Base-by-base conservation (phyloP, 92 coral and sea anemone species). In the Phenganax marumi region DNA sequence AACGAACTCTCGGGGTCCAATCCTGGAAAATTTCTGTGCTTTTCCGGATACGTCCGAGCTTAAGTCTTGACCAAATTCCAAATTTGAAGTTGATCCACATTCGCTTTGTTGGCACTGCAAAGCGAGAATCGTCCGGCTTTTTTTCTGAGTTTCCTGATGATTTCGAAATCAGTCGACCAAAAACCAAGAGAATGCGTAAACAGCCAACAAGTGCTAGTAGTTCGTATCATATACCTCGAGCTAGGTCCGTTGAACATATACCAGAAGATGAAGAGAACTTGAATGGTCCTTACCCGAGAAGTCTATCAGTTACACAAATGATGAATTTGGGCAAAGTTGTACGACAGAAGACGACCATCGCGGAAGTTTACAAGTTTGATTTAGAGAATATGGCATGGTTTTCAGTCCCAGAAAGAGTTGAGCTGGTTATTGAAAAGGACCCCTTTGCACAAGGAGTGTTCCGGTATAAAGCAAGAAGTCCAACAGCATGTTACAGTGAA, bases 381-480 rank as follows among this genome's bases (percentile, higher is more conserved):
- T 25, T 76, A 51, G 66, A 53, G 26, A 19, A 76, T 50, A 76
- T 76, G 81, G 24, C 64, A 21, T 76, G 81, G 81, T 53, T 54
- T 71, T 10, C 77, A 11, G 22, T 12, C 3, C 47, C 75, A 39
- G 75, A 70, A 22, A 64, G 48, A 43, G 88, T 85, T 56, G 88
- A 85, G 25, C 78, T 85, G 47, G 16, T 77, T 22, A 69, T 85
- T 52, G 88, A 66, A 25, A 55, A 24, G 71, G 84, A 85, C 56
- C 84, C 73, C 24, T 86, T 86, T 82, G 86, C 79, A 52, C 54
- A 48, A 50, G 87, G 83, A 61, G 89, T 84, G 19, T 86, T 86
- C 69, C 77, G 89, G 69, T 87, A 68, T 52, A 87, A 87, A 83
- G 90, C 85, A n/a, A 87, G 52, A 76, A 87, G 90, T 76, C 68